phyloP scores from a whole-genome alignment of 2,888 invertebrate species.

The Brachylomia viminalis region DNA sequence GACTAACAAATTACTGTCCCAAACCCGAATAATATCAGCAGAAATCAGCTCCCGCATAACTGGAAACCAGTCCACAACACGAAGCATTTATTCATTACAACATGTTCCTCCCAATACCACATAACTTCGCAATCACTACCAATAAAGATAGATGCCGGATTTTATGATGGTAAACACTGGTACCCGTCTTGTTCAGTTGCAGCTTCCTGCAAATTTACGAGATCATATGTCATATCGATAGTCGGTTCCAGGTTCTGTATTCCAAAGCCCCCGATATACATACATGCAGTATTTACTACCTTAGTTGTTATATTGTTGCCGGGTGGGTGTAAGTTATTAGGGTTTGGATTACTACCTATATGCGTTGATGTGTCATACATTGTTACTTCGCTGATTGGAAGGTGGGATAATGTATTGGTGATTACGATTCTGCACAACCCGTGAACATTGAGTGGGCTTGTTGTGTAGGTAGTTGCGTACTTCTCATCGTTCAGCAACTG shows the following conservation, averaged over 20 bases:
- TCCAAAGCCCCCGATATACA: conserved; percentile 38
- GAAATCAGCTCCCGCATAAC: conserved; percentile 14
- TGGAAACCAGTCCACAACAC: conserved; percentile 13
- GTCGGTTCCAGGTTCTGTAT: conserved; percentile 35
- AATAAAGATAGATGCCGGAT: conserved; percentile 43
- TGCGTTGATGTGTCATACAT: conserved; percentile 14
- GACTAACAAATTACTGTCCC: neutral
- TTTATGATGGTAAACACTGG: conserved; percentile 57
- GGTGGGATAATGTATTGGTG: conserved; percentile 19
- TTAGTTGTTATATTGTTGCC: conserved; percentile 24
- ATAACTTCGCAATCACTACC: conserved; percentile 44
- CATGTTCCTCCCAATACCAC: conserved; percentile 15
- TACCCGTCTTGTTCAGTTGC: conserved; percentile 58
- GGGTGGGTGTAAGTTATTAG: conserved; percentile 45
- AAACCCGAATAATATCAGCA: neutral
- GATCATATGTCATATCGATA: conserved; percentile 65
- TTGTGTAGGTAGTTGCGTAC: neutral
- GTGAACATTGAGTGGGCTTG: conserved; percentile 2
- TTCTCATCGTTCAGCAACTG: neutral
- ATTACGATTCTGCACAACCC: neutral
- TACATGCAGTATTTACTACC: conserved; percentile 38
- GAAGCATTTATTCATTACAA: conserved; percentile 29
- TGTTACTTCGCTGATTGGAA: conserved; percentile 36
- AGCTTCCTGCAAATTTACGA: conserved; percentile 61
- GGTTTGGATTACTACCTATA: conserved; percentile 27